Base-by-base conservation (phyloP, 2,888 invertebrate genomes). In the Sarcophaga carnaria region DNA sequence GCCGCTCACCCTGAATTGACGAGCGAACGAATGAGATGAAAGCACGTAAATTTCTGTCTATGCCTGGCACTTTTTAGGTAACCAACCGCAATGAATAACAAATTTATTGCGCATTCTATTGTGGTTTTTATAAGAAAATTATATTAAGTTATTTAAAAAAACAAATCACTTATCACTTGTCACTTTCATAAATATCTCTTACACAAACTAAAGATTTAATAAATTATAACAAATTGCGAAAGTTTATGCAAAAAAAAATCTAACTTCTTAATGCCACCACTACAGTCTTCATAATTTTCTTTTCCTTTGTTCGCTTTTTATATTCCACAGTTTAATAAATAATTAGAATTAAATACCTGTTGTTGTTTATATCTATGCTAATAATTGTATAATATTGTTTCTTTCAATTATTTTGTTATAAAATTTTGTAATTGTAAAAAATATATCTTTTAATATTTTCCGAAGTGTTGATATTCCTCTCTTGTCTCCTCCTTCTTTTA, bases 261-360 rank as follows among this genome's bases (percentile, higher is more conserved):
- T 59, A 17, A 17, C 54, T 54, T 27, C n/a, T 75, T 76, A 64
- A 59, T 37, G 70, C 64, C 27, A 45, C 66, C 11, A 72, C 17
- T 72, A 10, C 54, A 54, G 37, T 62, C 37, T 62, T 60, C n/a
- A 11, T 20, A 22, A 71, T 25, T 49, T 71, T 70, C 37, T 45
- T 69, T 37, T 70, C 6, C 37, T 37, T 37, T 37, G 37, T 37
- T 37, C 37, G 37, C 8, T 37, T 37, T 45, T 70, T 49, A 71
- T 25, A 5, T 17, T 14, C 54, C 17, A 63, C n/a, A 45, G 49
- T 60, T n/a, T 83, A 25, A 66, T 14, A 17, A 37, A 37, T 45
- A 25, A 2, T 78, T 4, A 22, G 60, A 60, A 12, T 27, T 83
- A 87, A 83, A 84, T 87, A 87, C 87, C 87, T 87, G 87, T 79